These are phyloP conservation scores for Acrocephalus kingi DNA, from an alignment of 2,113 vertebrate genomes.

Conservation along the genomic window DNA sequence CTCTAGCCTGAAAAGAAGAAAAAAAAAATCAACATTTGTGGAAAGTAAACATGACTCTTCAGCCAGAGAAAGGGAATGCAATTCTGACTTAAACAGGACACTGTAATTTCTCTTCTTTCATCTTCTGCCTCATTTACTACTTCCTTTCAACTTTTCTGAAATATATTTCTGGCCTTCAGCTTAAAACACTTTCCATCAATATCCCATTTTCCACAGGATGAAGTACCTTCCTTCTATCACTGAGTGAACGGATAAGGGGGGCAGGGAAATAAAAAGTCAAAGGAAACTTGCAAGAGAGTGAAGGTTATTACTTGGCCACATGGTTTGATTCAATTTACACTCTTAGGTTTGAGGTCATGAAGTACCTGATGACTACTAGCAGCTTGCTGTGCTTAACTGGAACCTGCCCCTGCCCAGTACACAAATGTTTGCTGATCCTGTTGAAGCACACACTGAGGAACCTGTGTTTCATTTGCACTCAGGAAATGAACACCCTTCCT, in stretches of 20 bases:
- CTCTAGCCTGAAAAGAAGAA: neutral
- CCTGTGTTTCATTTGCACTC: neutral
- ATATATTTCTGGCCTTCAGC: neutral
- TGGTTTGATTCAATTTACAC: constrained; percentile 20
- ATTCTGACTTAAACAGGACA: neutral
- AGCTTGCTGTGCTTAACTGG: constrained; percentile 16
- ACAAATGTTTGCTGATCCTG: neutral
- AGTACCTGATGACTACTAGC: neutral
- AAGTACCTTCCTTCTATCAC: neutral
- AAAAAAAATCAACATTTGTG: neutral
- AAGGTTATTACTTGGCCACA: neutral
- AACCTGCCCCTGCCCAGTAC: neutral
- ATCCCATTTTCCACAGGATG: neutral
- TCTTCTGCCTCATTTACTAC: neutral
- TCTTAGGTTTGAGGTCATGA: neutral
- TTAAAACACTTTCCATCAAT: neutral
- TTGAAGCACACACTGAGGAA: neutral
- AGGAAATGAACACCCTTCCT: neutral
- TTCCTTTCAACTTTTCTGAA: neutral
- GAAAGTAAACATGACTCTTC: neutral
- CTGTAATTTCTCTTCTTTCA: neutral
- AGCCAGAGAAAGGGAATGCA: neutral
- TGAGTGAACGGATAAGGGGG: fast-evolving
- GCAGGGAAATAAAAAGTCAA: neutral
- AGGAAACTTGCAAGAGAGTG: neutral